Evolutionary conservation across 2,888 invertebrate genomes (phyloP).

Genomic region (Apodemia hepburni): DNA sequence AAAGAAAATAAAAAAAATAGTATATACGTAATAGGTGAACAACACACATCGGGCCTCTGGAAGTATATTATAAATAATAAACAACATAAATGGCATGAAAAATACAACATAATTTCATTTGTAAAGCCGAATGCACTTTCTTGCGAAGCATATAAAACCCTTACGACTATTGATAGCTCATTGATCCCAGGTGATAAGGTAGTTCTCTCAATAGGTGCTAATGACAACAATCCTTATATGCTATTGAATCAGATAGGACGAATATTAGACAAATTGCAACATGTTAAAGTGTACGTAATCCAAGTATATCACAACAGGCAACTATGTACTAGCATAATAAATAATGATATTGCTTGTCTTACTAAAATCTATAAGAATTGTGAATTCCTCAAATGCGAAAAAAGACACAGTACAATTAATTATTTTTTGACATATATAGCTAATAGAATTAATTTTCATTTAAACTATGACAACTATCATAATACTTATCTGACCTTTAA

Average conservation of each 20-base stretch:
- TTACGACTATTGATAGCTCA: background rate
- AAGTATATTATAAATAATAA: background rate
- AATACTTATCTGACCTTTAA: background rate
- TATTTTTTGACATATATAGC: no score
- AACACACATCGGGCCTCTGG: background rate
- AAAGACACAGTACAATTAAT: no score
- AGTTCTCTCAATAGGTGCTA: background rate
- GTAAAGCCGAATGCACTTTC: constrained; percentile 5
- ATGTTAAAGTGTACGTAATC: background rate
- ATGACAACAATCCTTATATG: background rate
- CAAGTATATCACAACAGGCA: background rate
- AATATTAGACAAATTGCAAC: background rate
- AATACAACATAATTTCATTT: background rate
- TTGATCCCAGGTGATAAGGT: background rate
- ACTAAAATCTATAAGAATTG: no score
- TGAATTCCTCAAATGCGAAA: no score
- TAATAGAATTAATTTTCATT: no score
- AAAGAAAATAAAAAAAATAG: background rate
- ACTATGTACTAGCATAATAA: background rate
- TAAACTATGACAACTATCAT: background rate
- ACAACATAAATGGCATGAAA: background rate
- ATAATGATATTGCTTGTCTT: background rate
- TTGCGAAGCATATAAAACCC: background rate
- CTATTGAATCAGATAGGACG: background rate
- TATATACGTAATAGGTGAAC: background rate